Conservation (phyloP, 2,797 vertebrate genomes). For the Chromis chromis region DNA sequence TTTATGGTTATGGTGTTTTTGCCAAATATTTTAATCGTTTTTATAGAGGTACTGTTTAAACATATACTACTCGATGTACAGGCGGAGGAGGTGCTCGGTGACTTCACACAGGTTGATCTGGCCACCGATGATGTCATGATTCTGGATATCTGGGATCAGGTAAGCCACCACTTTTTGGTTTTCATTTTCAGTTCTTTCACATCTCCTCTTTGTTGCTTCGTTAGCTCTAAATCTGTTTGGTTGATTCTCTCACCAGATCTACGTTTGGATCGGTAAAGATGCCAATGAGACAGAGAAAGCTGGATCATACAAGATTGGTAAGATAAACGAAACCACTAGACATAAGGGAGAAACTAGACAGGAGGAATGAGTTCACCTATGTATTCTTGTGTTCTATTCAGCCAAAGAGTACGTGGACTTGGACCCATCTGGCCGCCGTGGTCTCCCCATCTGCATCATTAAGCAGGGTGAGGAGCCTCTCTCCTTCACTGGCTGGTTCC, state of each 20-base stretch:
- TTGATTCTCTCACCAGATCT: conserved; percentile 70
- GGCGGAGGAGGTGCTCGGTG: conserved; percentile 83
- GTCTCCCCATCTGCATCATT: conserved; percentile 67
- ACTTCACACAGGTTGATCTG: conserved; percentile 82
- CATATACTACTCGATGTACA: conserved; percentile 42
- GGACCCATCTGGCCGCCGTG: conserved; percentile 77
- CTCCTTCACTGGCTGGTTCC: conserved; percentile 85
- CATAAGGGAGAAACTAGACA: not conserved
- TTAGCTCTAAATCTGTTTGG: not conserved
- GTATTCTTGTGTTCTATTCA: conserved; percentile 51
- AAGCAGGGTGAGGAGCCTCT: conserved; percentile 80
- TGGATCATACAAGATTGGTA: conserved; percentile 78
- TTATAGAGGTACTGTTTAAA: not conserved
- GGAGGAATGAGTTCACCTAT: not conserved
- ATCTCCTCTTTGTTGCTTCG: conserved; percentile 2
- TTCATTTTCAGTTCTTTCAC: not conserved
- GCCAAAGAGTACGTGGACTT: conserved; percentile 79
- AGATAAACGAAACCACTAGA: conserved; percentile 15
- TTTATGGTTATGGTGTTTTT: not conserved
- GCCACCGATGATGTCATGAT: conserved; percentile 86
- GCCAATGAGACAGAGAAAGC: conserved; percentile 81
- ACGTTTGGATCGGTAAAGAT: conserved; percentile 83
- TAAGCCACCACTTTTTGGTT: conserved; percentile 36
- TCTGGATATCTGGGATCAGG: conserved; percentile 82
- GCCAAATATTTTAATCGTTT: not conserved